Conservation (phyloP, 2,797 vertebrate genomes). For the Atherinosoma microstoma region DNA sequence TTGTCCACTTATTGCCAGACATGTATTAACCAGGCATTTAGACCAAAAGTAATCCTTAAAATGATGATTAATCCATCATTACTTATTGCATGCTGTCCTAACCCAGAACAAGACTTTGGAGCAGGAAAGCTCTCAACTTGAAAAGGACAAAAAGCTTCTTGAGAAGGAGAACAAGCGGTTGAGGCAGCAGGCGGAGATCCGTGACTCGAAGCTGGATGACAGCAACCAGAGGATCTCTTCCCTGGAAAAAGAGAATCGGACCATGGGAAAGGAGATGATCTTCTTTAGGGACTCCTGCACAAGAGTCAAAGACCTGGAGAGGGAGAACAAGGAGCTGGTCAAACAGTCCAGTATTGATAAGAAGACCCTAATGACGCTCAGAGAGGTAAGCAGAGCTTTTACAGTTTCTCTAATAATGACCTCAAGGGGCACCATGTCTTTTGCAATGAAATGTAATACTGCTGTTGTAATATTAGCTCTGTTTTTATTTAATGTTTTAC, state of each 20-base stretch:
- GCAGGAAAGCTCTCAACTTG: slow-evolving; percentile 93
- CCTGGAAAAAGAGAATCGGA: slow-evolving; percentile 95
- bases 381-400: slow-evolving; percentile 85
- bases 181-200: slow-evolving; percentile 95
- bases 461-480: neutral
- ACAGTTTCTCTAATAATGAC: neutral
- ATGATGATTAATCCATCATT: slow-evolving; percentile 20
- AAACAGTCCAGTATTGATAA: slow-evolving; percentile 95
- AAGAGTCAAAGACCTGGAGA: slow-evolving; percentile 93
- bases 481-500: neutral
- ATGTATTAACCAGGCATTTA: slow-evolving; percentile 40
- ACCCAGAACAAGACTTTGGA: slow-evolving; percentile 90
- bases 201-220: slow-evolving; percentile 94
- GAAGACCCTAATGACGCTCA: slow-evolving; percentile 92
- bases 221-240: slow-evolving; percentile 88
- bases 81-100: neutral
- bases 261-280: slow-evolving; percentile 91
- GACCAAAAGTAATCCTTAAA: slow-evolving; percentile 24
- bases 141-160: slow-evolving; percentile 97
- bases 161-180: slow-evolving; percentile 98
- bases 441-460: neutral
- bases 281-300: slow-evolving; percentile 91
- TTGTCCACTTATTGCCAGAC: slow-evolving; percentile 28
- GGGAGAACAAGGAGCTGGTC: slow-evolving; percentile 94
- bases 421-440: neutral